Evolutionary conservation across 1,140 invertebrate genomes (phyloP), one percentile per base, ranked within the genome.

Genomic region (Pomacea maculata): DNA sequence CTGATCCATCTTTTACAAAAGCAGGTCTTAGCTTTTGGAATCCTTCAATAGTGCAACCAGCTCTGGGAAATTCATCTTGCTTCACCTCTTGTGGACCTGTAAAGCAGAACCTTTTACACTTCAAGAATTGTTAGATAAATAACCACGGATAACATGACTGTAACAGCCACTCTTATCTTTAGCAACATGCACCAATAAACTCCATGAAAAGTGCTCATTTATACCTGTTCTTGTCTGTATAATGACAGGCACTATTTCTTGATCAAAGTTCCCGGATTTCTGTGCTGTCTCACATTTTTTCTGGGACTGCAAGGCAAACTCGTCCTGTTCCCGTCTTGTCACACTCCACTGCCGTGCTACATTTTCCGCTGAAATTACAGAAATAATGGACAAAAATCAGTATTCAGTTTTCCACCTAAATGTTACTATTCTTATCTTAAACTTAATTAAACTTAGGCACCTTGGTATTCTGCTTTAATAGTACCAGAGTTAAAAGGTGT

Each of bases 261-360:
- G 83, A 19, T 93, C 89, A 88, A 97, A 97, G 85, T 93, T 89
- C 14, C 94, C 95, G 78, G 90, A 91, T 79, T 93, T 91, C 83
- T 94, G 93, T 1, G 96, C 95, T 61, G 82, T 84, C 83, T 94
- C 94, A 71, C 94, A 93, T 88, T 94, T 95, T 75, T 93, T 91
- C 88, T 97, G 96, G n/a, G 95, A 97, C 75, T 92, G 86, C 0
- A 93, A 87, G 0, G 96, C 95, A 92, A 93, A 96, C 63, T 92
- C 86, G 88, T 97, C 96, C 91, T 97, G 96, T 34, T 95, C 94
- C 88, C 94, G 92, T 85, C 96, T 92, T 29, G 92, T 93, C 70
- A 97, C 93, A 12, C 92, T 91, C 90, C 93, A 96, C 78, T 93
- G 90, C 85, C 95, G 94, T 0, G 94, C 95, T 64, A 97, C 91